Evolutionary conservation across 2,113 vertebrate genomes (phyloP), one percentile per base, ranked within the genome.

Genomic region (Apus apus): DNA sequence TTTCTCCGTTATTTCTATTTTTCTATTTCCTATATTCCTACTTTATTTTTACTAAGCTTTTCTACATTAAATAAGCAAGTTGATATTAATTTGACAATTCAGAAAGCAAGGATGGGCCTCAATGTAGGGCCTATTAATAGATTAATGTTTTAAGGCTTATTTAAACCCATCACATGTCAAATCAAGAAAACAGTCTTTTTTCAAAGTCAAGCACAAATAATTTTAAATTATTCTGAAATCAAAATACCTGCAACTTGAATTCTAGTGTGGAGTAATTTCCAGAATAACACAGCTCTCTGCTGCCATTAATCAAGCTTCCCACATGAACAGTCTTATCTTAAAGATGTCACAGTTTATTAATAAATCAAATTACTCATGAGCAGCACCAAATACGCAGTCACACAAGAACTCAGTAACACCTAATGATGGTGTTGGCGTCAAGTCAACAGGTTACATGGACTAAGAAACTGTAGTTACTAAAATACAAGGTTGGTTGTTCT

Each of bases 341-440:
- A 84, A 87, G 54, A 80, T 80, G 67, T 43, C 48, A 48, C 15
- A 15, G 73, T 56, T 93, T 75, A 92, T 89, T 94, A 93, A 94
- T 90, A 90, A 92, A 87, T 15, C 48, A 66, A 71, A 89, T 84
- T 57, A 92, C 70, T 94, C 77, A 84, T 23, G 11, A 81, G n/a
- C 45, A 85, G 48, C 70, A 89, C n/a, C 92, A 72, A 64, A 89
- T 72, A 17, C 75, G 53, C 61, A 48, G 34, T 29, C 32, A 36
- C 67, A 58, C 19, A 87, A 91, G 71, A 85, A 27, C 64, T 78
- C 80, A 45, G 3, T 57, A 82, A 76, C 54, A 87, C 58, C 73
- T 61, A 72, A 57, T 7, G 45, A 32, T 20, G 57, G n/a, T 0
- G 0, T 14, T 68, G 27, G 34, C 92, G 76, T 75, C 66, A 77